Conservation (phyloP, 2,113 vertebrate species). For the Seriola dumerili region DNA sequence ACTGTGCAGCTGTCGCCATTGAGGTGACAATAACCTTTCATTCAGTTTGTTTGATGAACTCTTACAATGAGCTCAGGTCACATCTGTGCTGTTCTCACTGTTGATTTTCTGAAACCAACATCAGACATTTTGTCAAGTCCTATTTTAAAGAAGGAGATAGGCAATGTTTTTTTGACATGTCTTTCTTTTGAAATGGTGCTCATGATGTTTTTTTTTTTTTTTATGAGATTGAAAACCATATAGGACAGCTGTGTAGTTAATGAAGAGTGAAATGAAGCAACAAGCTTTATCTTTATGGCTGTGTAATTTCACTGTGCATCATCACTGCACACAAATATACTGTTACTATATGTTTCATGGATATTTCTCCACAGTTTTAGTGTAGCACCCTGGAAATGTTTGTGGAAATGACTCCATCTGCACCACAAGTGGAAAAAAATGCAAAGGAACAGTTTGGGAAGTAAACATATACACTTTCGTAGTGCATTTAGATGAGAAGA, state of each 20-base stretch:
- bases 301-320: background rate
- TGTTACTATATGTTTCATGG: background rate
- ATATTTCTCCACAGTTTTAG: background rate
- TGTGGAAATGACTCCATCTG: background rate
- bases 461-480: too few species aligned
- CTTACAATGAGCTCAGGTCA: slow-evolving; percentile 19
- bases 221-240: background rate
- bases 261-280: slow-evolving; percentile 37
- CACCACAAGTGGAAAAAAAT: background rate
- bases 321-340: background rate
- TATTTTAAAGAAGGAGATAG: background rate
- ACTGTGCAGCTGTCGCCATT: slow-evolving; percentile 16
- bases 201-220: background rate
- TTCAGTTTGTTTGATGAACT: slow-evolving; percentile 53
- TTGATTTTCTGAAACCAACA: slow-evolving; percentile 9
- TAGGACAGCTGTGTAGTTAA: slow-evolving; percentile 12
- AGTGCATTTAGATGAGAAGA: too few species aligned
- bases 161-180: background rate
- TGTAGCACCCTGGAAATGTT: background rate
- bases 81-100: slow-evolving; percentile 55
- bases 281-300: background rate
- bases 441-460: too few species aligned
- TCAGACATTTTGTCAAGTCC: background rate
- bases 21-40: slow-evolving; percentile 39
- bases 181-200: slow-evolving; percentile 9